phyloP scores from a whole-genome alignment of 2,113 vertebrate species.

The Bucco capensis region DNA sequence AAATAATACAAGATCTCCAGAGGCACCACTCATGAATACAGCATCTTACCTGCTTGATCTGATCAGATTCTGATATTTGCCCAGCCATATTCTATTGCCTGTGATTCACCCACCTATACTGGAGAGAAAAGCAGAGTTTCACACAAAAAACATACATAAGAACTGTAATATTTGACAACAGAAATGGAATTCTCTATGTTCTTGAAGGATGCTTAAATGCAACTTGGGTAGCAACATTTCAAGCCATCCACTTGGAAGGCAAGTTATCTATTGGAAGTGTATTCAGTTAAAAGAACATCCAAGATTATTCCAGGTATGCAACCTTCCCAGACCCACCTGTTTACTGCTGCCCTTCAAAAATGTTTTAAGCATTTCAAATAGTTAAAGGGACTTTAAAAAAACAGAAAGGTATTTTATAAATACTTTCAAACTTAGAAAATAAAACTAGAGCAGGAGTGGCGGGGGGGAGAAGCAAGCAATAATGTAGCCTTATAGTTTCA shows the following conservation, averaged over 20 bases:
- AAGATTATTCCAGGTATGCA: not conserved
- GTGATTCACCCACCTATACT: constrained; percentile 54
- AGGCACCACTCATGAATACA: not conserved
- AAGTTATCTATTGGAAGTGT: not conserved
- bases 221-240: not conserved
- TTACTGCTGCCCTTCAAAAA: not conserved
- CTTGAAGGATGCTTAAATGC: not conserved
- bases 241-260: not conserved
- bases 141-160: not conserved
- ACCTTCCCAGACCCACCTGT: not conserved
- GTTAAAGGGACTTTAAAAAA: not conserved
- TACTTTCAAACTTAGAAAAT: not conserved
- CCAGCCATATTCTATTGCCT: constrained; percentile 77
- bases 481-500: not conserved
- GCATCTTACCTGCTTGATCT: constrained; percentile 92
- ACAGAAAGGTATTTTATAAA: not conserved
- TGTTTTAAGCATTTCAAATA: not conserved
- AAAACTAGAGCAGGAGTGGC: not conserved
- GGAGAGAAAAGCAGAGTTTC: not conserved
- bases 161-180: not conserved
- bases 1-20: not conserved
- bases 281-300: not conserved
- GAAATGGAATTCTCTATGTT: not conserved
- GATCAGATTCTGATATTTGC: constrained; percentile 89
- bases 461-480: not conserved